Evolutionary conservation across 2,888 invertebrate genomes (phyloP).

Genomic region (Magallana nippona): DNA sequence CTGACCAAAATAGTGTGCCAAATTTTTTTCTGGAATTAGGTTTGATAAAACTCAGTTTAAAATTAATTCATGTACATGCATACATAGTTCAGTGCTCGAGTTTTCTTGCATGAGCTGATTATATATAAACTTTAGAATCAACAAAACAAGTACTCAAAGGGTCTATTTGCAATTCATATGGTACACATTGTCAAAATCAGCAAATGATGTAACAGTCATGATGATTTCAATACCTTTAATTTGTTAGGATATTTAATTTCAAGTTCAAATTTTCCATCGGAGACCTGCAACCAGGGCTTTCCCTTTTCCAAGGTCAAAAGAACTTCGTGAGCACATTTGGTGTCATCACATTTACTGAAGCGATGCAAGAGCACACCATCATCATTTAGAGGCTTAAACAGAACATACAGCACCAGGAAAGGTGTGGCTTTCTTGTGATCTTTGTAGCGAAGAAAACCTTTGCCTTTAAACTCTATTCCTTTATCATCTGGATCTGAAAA

Average conservation of each 20-base stretch:
- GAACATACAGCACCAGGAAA: conserved; percentile 54
- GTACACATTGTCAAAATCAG: too few species aligned
- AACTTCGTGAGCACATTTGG: conserved; percentile 1
- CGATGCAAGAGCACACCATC: conserved; percentile 54
- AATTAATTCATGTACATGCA: too few species aligned
- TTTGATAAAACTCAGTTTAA: too few species aligned
- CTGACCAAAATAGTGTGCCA: conserved; percentile 48
- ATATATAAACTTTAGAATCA: too few species aligned
- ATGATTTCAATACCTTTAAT: neutral
- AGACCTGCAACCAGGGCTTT: neutral
- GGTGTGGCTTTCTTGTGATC: conserved; percentile 39
- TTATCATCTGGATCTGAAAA: conserved; percentile 48
- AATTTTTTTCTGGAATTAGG: conserved; percentile 18
- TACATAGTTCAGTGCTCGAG: too few species aligned
- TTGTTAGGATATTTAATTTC: conserved; percentile 1
- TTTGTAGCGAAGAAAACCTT: conserved; percentile 51
- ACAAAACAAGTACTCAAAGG: too few species aligned
- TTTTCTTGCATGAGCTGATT: too few species aligned
- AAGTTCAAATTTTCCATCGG: neutral
- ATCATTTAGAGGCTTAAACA: conserved; percentile 49
- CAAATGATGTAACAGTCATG: too few species aligned
- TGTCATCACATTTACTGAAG: conserved; percentile 2
- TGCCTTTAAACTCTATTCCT: conserved; percentile 48
- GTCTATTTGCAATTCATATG: too few species aligned
- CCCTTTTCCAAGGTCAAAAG: conserved; percentile 5